phyloP scores from a whole-genome alignment of 2,888 invertebrate species.

The Apodemia mormo region DNA sequence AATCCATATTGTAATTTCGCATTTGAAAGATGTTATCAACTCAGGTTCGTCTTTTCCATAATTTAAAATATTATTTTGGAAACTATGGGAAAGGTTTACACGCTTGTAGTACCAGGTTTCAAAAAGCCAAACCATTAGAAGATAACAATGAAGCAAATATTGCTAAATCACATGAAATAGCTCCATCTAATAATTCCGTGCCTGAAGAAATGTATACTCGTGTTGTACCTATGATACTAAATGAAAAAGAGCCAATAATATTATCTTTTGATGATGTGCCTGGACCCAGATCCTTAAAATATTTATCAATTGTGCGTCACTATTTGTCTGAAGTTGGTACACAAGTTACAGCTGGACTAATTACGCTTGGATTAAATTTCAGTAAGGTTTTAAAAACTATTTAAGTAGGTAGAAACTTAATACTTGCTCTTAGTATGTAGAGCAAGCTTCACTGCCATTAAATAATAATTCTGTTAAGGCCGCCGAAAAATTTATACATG shows the following conservation, averaged over 20 bases:
- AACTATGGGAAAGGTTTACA: slow-evolving; percentile 42
- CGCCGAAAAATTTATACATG: too few relatives aligned
- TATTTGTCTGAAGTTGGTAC: slow-evolving; percentile 84
- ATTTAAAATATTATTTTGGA: slow-evolving; percentile 35
- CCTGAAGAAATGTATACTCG: slow-evolving; percentile 50
- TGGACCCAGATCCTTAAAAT: slow-evolving; percentile 81
- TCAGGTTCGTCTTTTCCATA: slow-evolving; percentile 12
- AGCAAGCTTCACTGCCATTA: too few relatives aligned
- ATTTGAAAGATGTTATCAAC: slow-evolving; percentile 23
- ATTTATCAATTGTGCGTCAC: slow-evolving; percentile 81
- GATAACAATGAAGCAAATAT: neutral
- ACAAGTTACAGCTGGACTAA: slow-evolving; percentile 78
- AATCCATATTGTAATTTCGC: slow-evolving; percentile 9
- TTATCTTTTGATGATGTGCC: slow-evolving; percentile 84
- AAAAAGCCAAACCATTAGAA: slow-evolving; percentile 46
- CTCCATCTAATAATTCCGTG: neutral
- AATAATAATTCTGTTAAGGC: too few relatives aligned
- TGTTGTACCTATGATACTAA: slow-evolving; percentile 57
- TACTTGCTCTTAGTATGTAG: too few relatives aligned
- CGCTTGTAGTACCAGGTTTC: slow-evolving; percentile 39
- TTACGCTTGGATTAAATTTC: slow-evolving; percentile 76
- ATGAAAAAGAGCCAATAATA: slow-evolving; percentile 57
- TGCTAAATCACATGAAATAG: neutral
- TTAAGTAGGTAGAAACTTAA: neutral
- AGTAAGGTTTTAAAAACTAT: slow-evolving; percentile 55